Base-by-base conservation (phyloP, 1,140 invertebrate species). In the Drosophila sp. region DNA sequence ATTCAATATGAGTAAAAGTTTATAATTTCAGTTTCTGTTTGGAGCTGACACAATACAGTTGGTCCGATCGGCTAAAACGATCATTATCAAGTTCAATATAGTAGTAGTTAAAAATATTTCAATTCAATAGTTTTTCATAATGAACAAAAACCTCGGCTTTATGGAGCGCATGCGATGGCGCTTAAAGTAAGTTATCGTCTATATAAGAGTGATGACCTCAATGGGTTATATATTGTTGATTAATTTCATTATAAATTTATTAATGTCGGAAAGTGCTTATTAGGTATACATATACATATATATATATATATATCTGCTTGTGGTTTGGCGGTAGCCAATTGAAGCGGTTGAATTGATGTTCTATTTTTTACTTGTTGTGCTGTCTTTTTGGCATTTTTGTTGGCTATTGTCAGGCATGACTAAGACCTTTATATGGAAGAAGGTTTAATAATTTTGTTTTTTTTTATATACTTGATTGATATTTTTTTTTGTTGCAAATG, bases 1-100 rank as follows among this genome's bases (percentile, higher is more conserved):
- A 76, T 69, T 47, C 70, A 66, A 72, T 72, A 72, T 54, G 72
- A 70, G 44, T 50, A 79, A 86, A 76, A 67, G 71, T 83, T 85
- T 72, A 75, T 70, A 79, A 70, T 77, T 87, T 86, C 79, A 90
- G 81, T 90, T 87, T 90, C 82, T 75, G 86, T 79, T 90, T 63
- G 65, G 68, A 60, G 72, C 70, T 87, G 79, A 61, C 58, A 57
- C 79, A 74, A 66, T 79, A 73, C 82, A 76, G 86, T 83, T 76
- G 70, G 66, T 35, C 50, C 58, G 61, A 76, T 87, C 83, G 83
- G 54, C 23, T 50, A 56, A 60, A 61, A 17, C 17, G 57, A 60
- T 30, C 44, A 40, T 44, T 5, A 41, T 41, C 17, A 41, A 65
- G 10, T 41, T 47, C 35, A 17, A 70, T 35, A 11, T 47, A 66